Conservation (phyloP, 2,113 vertebrate species). For the Siniperca chuatsi region DNA sequence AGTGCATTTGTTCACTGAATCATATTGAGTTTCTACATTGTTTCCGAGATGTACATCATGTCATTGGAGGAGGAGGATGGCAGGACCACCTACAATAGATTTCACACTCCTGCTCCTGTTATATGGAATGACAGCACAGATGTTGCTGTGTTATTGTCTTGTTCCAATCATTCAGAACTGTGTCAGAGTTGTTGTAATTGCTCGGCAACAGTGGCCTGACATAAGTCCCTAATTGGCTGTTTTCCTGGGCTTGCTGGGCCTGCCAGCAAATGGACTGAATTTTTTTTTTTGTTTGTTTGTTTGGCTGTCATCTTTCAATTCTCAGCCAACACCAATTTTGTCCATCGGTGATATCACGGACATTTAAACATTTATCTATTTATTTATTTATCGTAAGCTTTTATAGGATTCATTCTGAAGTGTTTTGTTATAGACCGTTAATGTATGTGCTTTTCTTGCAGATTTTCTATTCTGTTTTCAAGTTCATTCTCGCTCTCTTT, state of each 20-base stretch:
- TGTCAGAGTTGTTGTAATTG: conserved; percentile 62
- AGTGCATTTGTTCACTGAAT: neutral
- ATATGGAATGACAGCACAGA: neutral
- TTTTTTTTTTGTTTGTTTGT: neutral
- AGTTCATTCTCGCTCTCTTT: neutral
- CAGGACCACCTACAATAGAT: conserved; percentile 13
- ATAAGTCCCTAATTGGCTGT: conserved; percentile 42
- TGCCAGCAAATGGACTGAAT: conserved; percentile 20
- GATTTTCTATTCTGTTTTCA: neutral
- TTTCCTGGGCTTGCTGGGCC: conserved; percentile 27
- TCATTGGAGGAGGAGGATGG: neutral
- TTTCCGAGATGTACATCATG: neutral
- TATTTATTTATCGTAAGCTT: neutral
- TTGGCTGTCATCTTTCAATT: conserved; percentile 38
- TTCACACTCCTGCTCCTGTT: conserved; percentile 1
- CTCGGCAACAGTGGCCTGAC: conserved; percentile 39
- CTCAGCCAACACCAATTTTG: neutral
- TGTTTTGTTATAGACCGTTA: neutral
- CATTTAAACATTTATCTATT: neutral
- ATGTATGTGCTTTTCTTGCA: neutral
- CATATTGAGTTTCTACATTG: neutral
- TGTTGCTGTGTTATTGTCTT: conserved; percentile 18
- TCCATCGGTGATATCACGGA: conserved; percentile 7
- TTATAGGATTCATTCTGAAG: neutral
- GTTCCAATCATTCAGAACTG: conserved; percentile 12